These are phyloP conservation scores for Sarcophaga peregrina DNA, from an alignment of 1,140 invertebrate species.

Conservation along the genomic window DNA sequence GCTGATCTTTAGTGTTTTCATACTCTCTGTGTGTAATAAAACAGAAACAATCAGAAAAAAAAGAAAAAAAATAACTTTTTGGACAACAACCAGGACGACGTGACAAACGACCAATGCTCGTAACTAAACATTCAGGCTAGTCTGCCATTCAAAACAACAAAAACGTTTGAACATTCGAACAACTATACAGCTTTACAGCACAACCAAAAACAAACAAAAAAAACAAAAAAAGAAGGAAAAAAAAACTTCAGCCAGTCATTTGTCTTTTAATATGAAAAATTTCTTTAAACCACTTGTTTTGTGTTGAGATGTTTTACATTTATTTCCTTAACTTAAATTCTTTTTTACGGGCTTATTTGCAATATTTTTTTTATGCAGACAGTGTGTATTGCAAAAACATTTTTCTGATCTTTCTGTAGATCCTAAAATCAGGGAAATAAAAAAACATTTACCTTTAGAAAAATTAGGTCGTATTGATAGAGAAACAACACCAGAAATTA, in stretches of 20 bases:
- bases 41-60: too few relatives aligned
- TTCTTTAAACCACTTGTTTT: slow-evolving; percentile 22
- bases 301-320: slow-evolving; percentile 19
- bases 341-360: not conserved
- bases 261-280: slow-evolving; percentile 16
- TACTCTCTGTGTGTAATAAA: slow-evolving; percentile 1
- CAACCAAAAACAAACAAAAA: too few relatives aligned
- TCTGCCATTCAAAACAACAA: not conserved
- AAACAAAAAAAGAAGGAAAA: too few relatives aligned
- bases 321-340: not conserved
- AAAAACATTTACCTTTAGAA: too few relatives aligned
- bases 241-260: not conserved
- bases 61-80: not conserved
- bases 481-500: too few relatives aligned
- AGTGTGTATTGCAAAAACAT: not conserved
- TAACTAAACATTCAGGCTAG: not conserved
- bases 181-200: not conserved
- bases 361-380: not conserved
- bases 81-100: not conserved
- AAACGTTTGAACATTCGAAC: not conserved
- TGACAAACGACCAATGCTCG: not conserved
- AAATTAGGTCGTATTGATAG: too few relatives aligned
- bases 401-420: not conserved
- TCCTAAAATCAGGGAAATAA: too few relatives aligned
- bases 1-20: slow-evolving; percentile 7